Conservation (phyloP, 2,888 invertebrate genomes). For the Drosophila mercatorum region DNA sequence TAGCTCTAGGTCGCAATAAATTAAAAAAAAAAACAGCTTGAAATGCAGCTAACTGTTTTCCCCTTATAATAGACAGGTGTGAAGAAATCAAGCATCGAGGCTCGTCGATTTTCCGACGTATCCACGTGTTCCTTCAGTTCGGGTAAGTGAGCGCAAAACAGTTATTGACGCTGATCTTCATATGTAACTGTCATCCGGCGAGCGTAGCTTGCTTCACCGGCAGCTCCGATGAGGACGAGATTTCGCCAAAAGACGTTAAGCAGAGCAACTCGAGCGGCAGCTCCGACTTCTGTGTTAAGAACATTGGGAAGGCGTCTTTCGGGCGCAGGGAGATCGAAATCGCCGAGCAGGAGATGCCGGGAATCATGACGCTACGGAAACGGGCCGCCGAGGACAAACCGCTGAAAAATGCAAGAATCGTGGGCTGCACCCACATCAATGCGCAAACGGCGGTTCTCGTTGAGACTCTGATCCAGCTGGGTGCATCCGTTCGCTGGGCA, state of each 20-base stretch:
- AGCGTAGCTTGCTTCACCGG: conserved; percentile 85
- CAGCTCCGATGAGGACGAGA: conserved; percentile 96
- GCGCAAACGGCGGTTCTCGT: conserved; percentile 98
- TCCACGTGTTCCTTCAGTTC: conserved; percentile 98
- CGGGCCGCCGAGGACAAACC: conserved; percentile 96
- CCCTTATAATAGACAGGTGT: conserved; percentile 52
- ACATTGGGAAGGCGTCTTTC: conserved; percentile 92
- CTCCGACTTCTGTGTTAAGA: conserved; percentile 96
- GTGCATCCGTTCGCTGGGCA: conserved; percentile 96
- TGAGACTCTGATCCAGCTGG: conserved; percentile 93
- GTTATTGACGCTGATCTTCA: too few relatives aligned
- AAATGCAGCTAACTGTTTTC: too few relatives aligned
- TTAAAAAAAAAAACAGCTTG: not conserved
- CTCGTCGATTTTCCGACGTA: conserved; percentile 90
- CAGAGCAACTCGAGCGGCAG: conserved; percentile 93
- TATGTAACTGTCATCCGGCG: not conserved
- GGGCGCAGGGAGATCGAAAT: conserved; percentile 98
- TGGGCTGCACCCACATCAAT: conserved; percentile 98
- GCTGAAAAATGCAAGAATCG: conserved; percentile 95
- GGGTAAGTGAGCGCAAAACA: conserved; percentile 85
- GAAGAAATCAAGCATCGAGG: conserved; percentile 65
- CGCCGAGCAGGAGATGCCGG: conserved; percentile 99
- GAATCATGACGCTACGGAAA: conserved; percentile 96
- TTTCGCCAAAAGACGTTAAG: conserved; percentile 95
- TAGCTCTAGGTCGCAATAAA: not conserved